Base-by-base conservation (phyloP, 1,140 invertebrate species). In the Rhynchophorus ferrugineus region DNA sequence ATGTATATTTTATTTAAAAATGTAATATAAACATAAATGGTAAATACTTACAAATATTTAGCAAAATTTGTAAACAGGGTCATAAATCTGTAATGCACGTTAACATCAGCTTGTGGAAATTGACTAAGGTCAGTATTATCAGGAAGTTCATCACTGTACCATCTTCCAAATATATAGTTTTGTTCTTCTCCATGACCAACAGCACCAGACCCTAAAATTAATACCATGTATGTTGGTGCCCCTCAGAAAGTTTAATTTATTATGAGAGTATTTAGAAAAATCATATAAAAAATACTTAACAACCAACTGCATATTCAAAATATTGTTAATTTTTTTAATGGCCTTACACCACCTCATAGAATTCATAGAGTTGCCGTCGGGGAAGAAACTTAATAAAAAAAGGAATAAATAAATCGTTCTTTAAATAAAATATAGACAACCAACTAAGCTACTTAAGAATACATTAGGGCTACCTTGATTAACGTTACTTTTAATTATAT, bases 51-150 rank as follows among this genome's bases (percentile, higher is more conserved):
- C 53, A 55, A 29, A 24, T 49, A 22, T 35, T 39, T 55, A 17
- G 45, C 45, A 39, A 55, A 49, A 35, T 55, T 55, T 1, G 53
- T 55, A 19, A 49, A 55, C 1, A 55, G 18, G n/a, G 35, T 34
- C 39, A 51, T 37, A 16, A 51, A 51, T 9, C 33, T 16, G 42
- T 44, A 35, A 22, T 44, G 49, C 2, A 51, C 49, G 14, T 38
- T 44, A 3, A 44, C 42, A 45, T 51, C 49, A 29, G n/a, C 22
- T 38, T 44, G 13, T 8, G 49, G 19, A 29, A 51, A 51, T 22
- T 44, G 37, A 13, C 24, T 51, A 9, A 51, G 29, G 33, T 51
- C 49, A 13, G 14, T 35, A 13, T 44, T 51, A 21, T 51, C 49
- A 18, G 49, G 49, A 14, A 51, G 11, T 13, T 51, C 49, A n/a